phyloP scores from a whole-genome alignment of 2,797 vertebrate species.

The Balearica regulorum region DNA sequence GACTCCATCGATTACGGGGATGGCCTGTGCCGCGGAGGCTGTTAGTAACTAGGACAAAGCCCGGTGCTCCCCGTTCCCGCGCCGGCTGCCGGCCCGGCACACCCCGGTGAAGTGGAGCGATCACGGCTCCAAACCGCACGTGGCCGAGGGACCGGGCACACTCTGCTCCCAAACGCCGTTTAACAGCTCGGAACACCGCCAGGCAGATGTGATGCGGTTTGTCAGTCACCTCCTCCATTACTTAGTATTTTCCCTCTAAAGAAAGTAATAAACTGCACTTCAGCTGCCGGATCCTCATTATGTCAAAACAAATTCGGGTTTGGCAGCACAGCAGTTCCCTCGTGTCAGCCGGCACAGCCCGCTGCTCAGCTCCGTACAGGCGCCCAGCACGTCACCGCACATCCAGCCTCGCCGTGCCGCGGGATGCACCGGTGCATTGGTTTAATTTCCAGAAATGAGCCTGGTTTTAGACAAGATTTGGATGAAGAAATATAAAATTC shows the following conservation, averaged over 20 bases:
- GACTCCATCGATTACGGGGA: slow-evolving; percentile 19
- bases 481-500: background rate
- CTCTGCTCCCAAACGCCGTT: background rate
- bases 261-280: background rate
- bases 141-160: accelerated
- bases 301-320: background rate
- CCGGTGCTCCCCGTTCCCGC: accelerated
- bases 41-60: background rate
- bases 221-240: background rate
- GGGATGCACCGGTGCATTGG: background rate
- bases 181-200: background rate
- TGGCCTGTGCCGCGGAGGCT: background rate
- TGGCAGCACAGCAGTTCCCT: background rate
- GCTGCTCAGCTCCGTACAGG: accelerated
- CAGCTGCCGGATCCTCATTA: background rate
- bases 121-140: accelerated
- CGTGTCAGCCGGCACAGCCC: background rate
- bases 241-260: background rate
- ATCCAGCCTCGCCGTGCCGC: background rate
- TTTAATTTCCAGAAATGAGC: background rate
- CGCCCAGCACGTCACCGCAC: accelerated
- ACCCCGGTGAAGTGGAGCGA: accelerated
- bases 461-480: background rate
- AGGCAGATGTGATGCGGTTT: background rate
- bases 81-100: accelerated